These are phyloP conservation scores for Pipistrellus pipistrellus DNA, from an alignment of 2,797 vertebrate genomes.

Conservation along the genomic window DNA sequence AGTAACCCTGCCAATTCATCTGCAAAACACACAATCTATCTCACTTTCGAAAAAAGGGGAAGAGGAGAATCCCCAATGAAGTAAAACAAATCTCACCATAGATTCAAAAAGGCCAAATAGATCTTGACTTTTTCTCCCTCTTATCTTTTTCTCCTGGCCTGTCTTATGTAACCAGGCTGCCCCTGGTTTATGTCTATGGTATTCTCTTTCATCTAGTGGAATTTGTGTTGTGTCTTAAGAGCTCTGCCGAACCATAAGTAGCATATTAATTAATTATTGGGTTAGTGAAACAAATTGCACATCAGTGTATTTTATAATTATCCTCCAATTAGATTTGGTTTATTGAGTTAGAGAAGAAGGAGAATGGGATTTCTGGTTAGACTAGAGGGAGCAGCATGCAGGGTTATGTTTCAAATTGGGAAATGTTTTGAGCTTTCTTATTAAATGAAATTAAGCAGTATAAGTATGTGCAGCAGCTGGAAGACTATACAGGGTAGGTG, in stretches of 20 bases:
- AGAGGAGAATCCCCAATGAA: slow-evolving; percentile 38
- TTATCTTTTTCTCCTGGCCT: slow-evolving; percentile 64
- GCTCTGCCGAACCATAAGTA: slow-evolving; percentile 77
- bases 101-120: slow-evolving; percentile 40
- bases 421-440: slow-evolving; percentile 76
- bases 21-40: slow-evolving; percentile 55
- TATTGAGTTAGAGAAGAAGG: slow-evolving; percentile 81
- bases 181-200: slow-evolving; percentile 62
- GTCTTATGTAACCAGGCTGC: slow-evolving; percentile 48
- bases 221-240: slow-evolving; percentile 73
- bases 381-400: slow-evolving; percentile 69
- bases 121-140: slow-evolving; percentile 25
- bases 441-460: slow-evolving; percentile 69
- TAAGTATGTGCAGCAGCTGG: slow-evolving; percentile 62
- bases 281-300: slow-evolving; percentile 84
- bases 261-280: slow-evolving; percentile 83
- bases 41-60: slow-evolving; percentile 38
- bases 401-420: slow-evolving; percentile 75
- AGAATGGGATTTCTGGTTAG: slow-evolving; percentile 80
- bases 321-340: slow-evolving; percentile 84
- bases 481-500: slow-evolving; percentile 14
- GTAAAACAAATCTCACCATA: slow-evolving; percentile 33
- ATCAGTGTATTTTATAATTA: slow-evolving; percentile 85
- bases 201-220: slow-evolving; percentile 70
- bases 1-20: slow-evolving; percentile 55